These are phyloP conservation scores for Chaenodraco wilsoni DNA, from an alignment of 2,797 vertebrate genomes.

Conservation along the genomic window DNA sequence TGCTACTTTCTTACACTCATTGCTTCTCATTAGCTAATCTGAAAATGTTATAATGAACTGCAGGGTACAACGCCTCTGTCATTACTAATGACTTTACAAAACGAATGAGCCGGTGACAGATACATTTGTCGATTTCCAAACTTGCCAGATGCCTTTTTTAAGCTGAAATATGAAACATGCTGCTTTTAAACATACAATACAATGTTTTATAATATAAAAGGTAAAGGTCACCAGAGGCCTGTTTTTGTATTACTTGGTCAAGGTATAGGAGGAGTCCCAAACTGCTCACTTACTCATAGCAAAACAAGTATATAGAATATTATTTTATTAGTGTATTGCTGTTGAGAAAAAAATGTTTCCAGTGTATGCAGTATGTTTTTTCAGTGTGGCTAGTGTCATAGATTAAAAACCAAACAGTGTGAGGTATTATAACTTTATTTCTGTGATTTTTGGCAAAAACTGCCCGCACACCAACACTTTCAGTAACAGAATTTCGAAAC, in stretches of 20 bases:
- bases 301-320: constrained; percentile 35
- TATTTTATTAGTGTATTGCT: constrained; percentile 51
- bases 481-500: constrained; percentile 53
- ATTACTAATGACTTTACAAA: constrained; percentile 26
- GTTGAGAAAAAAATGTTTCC: constrained; percentile 51
- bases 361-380: constrained; percentile 36
- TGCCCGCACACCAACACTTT: constrained; percentile 33
- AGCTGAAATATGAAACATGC: not conserved
- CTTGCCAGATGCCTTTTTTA: constrained; percentile 1
- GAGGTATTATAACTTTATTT: constrained; percentile 49
- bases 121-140: constrained; percentile 14
- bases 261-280: constrained; percentile 28
- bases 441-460: constrained; percentile 62
- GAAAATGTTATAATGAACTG: constrained; percentile 27
- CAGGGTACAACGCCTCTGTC: not conserved
- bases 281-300: constrained; percentile 37
- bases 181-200: constrained; percentile 17
- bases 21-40: constrained; percentile 11
- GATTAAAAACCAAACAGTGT: constrained; percentile 43
- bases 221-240: constrained; percentile 11
- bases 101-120: constrained; percentile 15
- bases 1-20: constrained; percentile 46
- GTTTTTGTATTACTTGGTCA: constrained; percentile 22
- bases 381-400: constrained; percentile 54
- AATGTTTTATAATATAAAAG: constrained; percentile 19